Evolutionary conservation across 1,140 invertebrate genomes (phyloP), one percentile per base, ranked within the genome.

Genomic region (Rhopalosiphum maidis): DNA sequence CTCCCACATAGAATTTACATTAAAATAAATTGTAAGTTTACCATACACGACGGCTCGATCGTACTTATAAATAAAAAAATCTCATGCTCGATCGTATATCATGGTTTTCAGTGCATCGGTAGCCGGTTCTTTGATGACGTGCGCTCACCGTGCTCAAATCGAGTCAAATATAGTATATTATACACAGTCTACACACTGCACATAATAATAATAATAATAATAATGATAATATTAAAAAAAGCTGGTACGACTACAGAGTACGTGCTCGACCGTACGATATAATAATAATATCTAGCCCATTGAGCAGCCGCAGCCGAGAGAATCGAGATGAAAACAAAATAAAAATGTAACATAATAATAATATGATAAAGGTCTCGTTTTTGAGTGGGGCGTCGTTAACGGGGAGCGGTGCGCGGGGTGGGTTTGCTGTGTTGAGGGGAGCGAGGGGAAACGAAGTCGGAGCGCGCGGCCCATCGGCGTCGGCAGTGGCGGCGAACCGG

Each of bases 401-500:
- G 9, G 25, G 30, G 60, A 5, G 30, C 8, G 60, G 60, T 4
- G 9, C 30, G 30, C 60, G 60, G 11, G 30, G 60, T 3, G 60
- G 23, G 54, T 55, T 23, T 23, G 55, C 7, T 30, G 8, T 0
- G 55, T 7, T 25, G 55, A 8, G 46, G 46, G 25, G 55, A 9
- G 25, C 1, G 25, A 11, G 0, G 48, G 48, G 18, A 2, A 21
- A 1, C 60, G 60, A 30, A 9, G 25, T 68, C 60, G 60, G 60
- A 68, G 30, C 60, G 30, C 60, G 85, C 82, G 82, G 37, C 37
- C 35, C 22, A 1, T 85, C 82, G 82, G 35, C 82, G 35, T 55
- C 55, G 55, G 89, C 68, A 60, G 90, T 15, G 55, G n/a, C 41
- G 55, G 90, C 37, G 41, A 83, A 92, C 90, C 90, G 60, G 90